Evolutionary conservation across 2,888 invertebrate species (phyloP).

Genomic region (Andrena flavipes): DNA sequence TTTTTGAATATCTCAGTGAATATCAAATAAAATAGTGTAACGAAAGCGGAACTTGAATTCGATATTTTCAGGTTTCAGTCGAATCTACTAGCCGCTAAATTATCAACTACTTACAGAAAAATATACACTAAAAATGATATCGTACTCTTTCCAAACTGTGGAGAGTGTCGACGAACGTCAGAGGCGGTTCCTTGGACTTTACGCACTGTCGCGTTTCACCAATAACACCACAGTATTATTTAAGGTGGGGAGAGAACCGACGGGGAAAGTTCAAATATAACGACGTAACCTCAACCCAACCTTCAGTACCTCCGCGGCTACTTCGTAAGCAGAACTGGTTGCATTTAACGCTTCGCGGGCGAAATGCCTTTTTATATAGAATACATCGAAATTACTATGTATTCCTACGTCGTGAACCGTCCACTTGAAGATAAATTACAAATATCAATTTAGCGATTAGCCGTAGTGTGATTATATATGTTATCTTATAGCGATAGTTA

Average conservation of each 20-base stretch:
- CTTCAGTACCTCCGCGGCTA: conserved; percentile 39
- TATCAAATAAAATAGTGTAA: neutral
- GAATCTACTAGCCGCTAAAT: neutral
- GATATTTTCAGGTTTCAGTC: neutral
- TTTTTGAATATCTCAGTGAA: neutral
- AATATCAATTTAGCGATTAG: no score
- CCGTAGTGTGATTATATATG: no score
- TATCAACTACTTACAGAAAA: neutral
- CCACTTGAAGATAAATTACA: no score
- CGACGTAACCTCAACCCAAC: conserved; percentile 44
- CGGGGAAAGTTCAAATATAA: conserved; percentile 59
- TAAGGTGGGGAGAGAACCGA: conserved; percentile 52
- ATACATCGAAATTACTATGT: conserved; percentile 17
- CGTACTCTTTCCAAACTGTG: conserved; percentile 21
- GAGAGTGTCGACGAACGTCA: conserved; percentile 28
- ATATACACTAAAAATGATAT: conserved; percentile 11
- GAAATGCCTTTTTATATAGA: conserved; percentile 10
- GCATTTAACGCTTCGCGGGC: conserved; percentile 31
- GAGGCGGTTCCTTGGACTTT: conserved; percentile 60
- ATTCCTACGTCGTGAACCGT: neutral
- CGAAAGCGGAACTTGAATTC: neutral
- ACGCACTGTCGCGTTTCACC: conserved; percentile 49
- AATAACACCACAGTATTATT: conserved; percentile 56
- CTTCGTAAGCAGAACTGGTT: conserved; percentile 46
- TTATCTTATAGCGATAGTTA: no score